Conservation (phyloP, 2,113 vertebrate genomes). For the Mola mola region DNA sequence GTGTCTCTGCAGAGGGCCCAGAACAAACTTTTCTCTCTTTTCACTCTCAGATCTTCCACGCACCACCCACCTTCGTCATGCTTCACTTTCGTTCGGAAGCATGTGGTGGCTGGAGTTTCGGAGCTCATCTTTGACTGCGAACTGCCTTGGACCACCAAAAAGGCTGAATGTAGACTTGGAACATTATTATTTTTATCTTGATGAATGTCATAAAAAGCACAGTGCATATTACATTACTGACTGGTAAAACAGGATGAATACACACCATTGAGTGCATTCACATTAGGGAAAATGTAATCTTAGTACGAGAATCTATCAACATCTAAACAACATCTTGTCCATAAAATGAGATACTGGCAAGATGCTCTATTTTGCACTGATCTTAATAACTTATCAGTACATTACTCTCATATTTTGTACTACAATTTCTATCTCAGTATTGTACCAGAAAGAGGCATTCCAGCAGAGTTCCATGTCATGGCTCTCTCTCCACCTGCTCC, state of each 20-base stretch:
- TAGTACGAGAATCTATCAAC: not conserved
- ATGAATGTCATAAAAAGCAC: not conserved
- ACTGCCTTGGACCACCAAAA: slow-evolving; percentile 17
- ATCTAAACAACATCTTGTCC: not conserved
- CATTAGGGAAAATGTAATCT: not conserved
- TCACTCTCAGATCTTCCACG: slow-evolving; percentile 62
- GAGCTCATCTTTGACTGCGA: slow-evolving; percentile 40
- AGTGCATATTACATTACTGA: not conserved
- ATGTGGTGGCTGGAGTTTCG: slow-evolving; percentile 45
- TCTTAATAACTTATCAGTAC: slow-evolving; percentile 6
- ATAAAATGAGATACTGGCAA: not conserved
- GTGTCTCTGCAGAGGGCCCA: slow-evolving; percentile 72
- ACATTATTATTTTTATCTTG: slow-evolving; percentile 20
- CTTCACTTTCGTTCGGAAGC: slow-evolving; percentile 66
- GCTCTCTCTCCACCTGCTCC: slow-evolving; percentile 17
- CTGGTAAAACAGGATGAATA: not conserved
- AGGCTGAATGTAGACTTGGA: slow-evolving; percentile 9
- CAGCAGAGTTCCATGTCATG: slow-evolving; percentile 41
- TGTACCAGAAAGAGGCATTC: slow-evolving; percentile 19
- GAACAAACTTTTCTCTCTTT: slow-evolving; percentile 79
- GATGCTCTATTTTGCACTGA: slow-evolving; percentile 8
- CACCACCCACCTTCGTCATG: slow-evolving; percentile 78
- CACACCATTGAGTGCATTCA: not conserved
- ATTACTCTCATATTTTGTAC: slow-evolving; percentile 2
- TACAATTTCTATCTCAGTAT: slow-evolving; percentile 18